A percentile compares a stretch with the other conserved stretches of the same genome.
Conservation (phyloP, 2,888 invertebrate species). For the Eupsilia transversa region DNA sequence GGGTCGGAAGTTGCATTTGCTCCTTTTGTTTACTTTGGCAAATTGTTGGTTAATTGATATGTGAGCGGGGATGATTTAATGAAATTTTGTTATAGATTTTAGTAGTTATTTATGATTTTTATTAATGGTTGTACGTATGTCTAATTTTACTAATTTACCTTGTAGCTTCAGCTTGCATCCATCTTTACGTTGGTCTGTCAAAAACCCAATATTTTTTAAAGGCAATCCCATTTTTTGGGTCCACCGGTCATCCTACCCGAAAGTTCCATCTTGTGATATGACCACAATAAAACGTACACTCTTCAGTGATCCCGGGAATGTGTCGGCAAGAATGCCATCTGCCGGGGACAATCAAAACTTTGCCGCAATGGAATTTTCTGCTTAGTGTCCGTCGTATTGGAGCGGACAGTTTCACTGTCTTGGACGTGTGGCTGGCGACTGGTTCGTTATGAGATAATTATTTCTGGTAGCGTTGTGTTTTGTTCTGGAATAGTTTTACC, state of each 20-base stretch:
- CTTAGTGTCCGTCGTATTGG: constrained; percentile 86
- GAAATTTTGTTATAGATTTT: constrained; percentile 53
- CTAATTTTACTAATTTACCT: not conserved
- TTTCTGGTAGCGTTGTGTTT: constrained; percentile 43
- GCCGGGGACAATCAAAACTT: constrained; percentile 91
- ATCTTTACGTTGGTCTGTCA: no score
- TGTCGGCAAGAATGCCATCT: constrained; percentile 89
- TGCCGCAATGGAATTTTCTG: constrained; percentile 88
- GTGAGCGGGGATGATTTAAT: constrained; percentile 35
- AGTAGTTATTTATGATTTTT: constrained; percentile 10
- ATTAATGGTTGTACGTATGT: not conserved
- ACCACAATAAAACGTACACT: constrained; percentile 87
- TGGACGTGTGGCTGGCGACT: constrained; percentile 65
- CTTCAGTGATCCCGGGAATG: constrained; percentile 84
- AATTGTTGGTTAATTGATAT: constrained; percentile 71
- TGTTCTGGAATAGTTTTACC: constrained; percentile 17
- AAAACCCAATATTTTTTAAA: not conserved
- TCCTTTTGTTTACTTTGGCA: constrained; percentile 77
- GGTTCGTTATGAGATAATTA: constrained; percentile 60
- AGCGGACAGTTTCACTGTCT: constrained; percentile 77
- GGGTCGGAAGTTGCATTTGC: constrained; percentile 86
- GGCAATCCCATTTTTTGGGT: not conserved
- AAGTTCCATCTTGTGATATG: constrained; percentile 71
- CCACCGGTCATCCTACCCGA: constrained; percentile 14
- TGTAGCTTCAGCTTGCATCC: no score